Conservation (phyloP, 2,797 vertebrate species). For the Enteromius treurensis region DNA sequence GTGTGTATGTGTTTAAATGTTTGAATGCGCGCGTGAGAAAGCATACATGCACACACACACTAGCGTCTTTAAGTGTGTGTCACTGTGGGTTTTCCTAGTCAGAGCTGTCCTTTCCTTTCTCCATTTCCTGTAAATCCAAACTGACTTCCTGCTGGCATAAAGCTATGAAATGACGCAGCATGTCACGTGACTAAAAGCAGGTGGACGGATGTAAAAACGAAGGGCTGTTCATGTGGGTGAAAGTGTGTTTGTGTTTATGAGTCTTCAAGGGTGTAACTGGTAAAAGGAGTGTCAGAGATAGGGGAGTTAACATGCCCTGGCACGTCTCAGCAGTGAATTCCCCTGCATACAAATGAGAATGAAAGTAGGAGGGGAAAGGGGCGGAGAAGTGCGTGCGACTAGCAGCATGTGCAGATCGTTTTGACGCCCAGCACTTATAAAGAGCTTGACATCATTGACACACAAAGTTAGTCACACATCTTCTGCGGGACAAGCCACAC, state of each 20-base stretch:
- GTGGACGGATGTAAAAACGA: slow-evolving; percentile 20
- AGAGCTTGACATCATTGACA: slow-evolving; percentile 52
- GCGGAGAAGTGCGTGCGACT: not conserved
- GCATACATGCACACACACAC: not conserved
- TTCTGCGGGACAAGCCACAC: slow-evolving; percentile 13
- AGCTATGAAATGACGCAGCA: not conserved
- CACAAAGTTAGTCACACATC: slow-evolving; percentile 43
- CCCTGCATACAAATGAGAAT: slow-evolving; percentile 35
- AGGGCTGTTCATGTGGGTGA: not conserved
- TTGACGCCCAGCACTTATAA: slow-evolving; percentile 37
- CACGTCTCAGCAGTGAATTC: slow-evolving; percentile 31
- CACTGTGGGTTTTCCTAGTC: slow-evolving; percentile 34
- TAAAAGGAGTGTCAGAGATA: slow-evolving; percentile 20
- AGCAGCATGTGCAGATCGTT: slow-evolving; percentile 23
- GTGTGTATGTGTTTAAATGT: slow-evolving; percentile 29
- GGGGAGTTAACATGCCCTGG: slow-evolving; percentile 1
- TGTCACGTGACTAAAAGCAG: not conserved
- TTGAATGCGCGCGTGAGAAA: not conserved
- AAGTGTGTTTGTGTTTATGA: slow-evolving; percentile 29
- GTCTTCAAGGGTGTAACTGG: slow-evolving; percentile 31
- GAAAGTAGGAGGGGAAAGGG: slow-evolving; percentile 25
- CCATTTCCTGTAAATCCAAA: slow-evolving; percentile 57
- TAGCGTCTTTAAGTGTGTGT: slow-evolving; percentile 1
- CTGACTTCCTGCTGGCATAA: slow-evolving; percentile 44
- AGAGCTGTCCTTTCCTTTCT: slow-evolving; percentile 51